Evolutionary conservation across 1,140 invertebrate species (phyloP), one percentile per base, ranked within the genome.

Genomic region (Calycopis cecrops): DNA sequence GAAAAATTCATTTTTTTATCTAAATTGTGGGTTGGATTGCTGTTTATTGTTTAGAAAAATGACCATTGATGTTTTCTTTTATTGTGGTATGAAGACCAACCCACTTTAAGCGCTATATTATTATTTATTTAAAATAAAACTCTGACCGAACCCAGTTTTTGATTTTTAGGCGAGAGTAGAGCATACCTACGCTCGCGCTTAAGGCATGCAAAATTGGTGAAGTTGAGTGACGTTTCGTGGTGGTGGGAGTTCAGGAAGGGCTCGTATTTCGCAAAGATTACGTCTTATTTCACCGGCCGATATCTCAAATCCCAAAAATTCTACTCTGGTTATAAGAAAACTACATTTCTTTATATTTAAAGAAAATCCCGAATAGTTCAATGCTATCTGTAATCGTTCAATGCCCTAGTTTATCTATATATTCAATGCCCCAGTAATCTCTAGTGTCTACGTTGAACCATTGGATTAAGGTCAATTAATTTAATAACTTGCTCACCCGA

Each of bases 331-430:
- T 35, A 59, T 63, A 6, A 67, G 1, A 40, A 67, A 63, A 0
- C 28, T 7, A 56, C 64, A 63, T 18, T 67, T 67, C 17, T 52
- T 56, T 0, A 51, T 1, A 28, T 66, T 66, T 0, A 66, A 28
- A 0, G 64, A 62, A 52, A 66, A 66, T 11, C 63, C 60, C 9
- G 37, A 17, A 4, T 57, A 14, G 3, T 37, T 38, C 1, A 62
- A 11, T 7, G 28, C 14, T 14, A 34, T 33, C 3, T 34, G 0
- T 1, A 65, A 21, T 7, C 53, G 28, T 11, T 52, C 17, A 4
- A 65, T 7, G 4, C 14, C 53, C 14, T 62, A 18, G 4, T 56
- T 28, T 1, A 40, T 6, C n/a, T n/a, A n/a, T n/a, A n/a, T 9
- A 2, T 34, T 7, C 11, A 62, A 11, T 1, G 42, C 35, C 9